Conservation (phyloP, 2,888 invertebrate species). For the Acronicta aceris region DNA sequence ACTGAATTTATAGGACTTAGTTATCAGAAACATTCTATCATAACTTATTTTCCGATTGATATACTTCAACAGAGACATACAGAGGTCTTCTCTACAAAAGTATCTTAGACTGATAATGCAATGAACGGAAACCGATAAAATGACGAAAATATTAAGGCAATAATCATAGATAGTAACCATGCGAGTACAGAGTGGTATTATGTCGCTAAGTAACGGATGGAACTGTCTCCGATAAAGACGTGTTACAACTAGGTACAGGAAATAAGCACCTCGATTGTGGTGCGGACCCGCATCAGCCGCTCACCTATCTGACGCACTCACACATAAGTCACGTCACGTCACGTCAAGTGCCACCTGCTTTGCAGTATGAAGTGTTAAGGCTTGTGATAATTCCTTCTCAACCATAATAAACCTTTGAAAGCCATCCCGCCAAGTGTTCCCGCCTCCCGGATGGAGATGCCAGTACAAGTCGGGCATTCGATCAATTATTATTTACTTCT, state of each 20-base stretch:
- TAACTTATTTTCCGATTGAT: background rate
- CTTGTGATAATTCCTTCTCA: too few species aligned
- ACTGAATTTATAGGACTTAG: background rate
- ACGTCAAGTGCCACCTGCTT: too few species aligned
- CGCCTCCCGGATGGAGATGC: too few species aligned
- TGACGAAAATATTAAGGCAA: conserved; percentile 15
- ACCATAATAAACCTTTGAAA: too few species aligned
- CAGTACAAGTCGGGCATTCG: too few species aligned
- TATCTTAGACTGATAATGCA: conserved; percentile 18
- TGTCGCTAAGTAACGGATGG: conserved; percentile 9
- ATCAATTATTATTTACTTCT: too few species aligned
- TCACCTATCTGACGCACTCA: too few species aligned
- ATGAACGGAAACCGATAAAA: conserved; percentile 28
- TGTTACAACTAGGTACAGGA: background rate
- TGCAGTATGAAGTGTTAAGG: too few species aligned
- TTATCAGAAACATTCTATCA: background rate
- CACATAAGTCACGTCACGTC: too few species aligned
- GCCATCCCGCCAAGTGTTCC: too few species aligned
- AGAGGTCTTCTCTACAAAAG: background rate
- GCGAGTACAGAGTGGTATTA: conserved; percentile 7
- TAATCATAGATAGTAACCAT: conserved; percentile 27
- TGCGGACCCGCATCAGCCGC: background rate
- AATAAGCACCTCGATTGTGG: background rate
- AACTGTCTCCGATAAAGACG: conserved; percentile 19
- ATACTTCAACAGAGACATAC: background rate